These are phyloP conservation scores for Rhorus exstirpatorius DNA, from an alignment of 2,888 invertebrate species.

Conservation along the genomic window DNA sequence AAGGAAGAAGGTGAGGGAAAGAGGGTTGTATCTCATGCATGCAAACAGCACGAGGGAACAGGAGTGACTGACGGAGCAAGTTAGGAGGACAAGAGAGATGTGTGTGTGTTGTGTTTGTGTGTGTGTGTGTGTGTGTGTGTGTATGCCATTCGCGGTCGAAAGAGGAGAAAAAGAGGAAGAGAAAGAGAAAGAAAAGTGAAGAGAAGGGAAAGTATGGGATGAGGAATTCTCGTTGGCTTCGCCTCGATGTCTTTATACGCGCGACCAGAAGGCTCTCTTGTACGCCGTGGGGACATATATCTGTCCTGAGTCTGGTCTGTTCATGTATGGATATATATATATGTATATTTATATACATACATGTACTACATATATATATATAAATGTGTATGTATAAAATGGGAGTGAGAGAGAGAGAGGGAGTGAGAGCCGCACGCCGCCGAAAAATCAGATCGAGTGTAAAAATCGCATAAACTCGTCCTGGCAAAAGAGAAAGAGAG, in stretches of 20 bases:
- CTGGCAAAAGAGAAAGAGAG: slow-evolving; percentile 74
- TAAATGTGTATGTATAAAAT: slow-evolving; percentile 17
- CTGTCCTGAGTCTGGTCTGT: slow-evolving; percentile 83
- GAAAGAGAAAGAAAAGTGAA: slow-evolving; percentile 70
- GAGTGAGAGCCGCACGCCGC: slow-evolving; percentile 78
- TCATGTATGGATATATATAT: background rate
- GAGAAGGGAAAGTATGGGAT: slow-evolving; percentile 82
- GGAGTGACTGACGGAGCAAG: slow-evolving; percentile 22
- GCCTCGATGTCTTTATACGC: slow-evolving; percentile 86
- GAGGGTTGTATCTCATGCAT: slow-evolving; percentile 31
- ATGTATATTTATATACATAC: background rate
- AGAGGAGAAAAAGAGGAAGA: slow-evolving; percentile 60
- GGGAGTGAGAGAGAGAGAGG: slow-evolving; percentile 27
- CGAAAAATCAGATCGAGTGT: slow-evolving; percentile 86
- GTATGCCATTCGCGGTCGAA: slow-evolving; percentile 31
- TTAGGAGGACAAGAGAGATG: slow-evolving; percentile 22
- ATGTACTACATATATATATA: too few relatives aligned
- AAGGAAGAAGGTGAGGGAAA: slow-evolving; percentile 62
- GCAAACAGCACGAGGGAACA: slow-evolving; percentile 3
- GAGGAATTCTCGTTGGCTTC: slow-evolving; percentile 86
- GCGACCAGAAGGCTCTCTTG: slow-evolving; percentile 81
- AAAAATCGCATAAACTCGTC: slow-evolving; percentile 86
- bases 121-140: too few relatives aligned
- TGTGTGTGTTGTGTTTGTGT: too few relatives aligned
- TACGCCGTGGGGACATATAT: slow-evolving; percentile 85